A percentile compares a stretch with the other conserved stretches of the same genome.
These are phyloP conservation scores for Lemur catta DNA, from an alignment of 2,797 vertebrate species.

Conservation along the genomic window DNA sequence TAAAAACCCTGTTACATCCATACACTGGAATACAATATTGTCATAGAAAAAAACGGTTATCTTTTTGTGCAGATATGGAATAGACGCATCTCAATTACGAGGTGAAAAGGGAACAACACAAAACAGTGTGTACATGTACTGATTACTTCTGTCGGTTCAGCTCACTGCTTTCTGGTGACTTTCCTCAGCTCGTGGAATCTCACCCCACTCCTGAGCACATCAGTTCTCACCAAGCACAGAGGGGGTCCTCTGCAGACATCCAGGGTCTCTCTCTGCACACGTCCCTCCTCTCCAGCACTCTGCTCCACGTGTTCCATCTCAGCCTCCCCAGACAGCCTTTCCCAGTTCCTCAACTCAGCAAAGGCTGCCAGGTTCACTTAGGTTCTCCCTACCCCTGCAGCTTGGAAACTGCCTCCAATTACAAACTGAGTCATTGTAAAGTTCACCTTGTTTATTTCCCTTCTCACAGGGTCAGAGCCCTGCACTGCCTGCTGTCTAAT, in stretches of 20 bases:
- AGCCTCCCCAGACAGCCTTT: neutral
- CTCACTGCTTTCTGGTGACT: neutral
- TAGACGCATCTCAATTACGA: neutral
- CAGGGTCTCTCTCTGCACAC: neutral
- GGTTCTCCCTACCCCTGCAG: neutral
- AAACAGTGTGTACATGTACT: fast-evolving
- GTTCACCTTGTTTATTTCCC: fast-evolving
- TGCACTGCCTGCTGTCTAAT: neutral
- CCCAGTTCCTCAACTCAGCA: neutral
- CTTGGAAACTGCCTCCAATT: neutral
- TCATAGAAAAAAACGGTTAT: neutral
- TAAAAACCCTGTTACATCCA: neutral
- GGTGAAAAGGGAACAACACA: too few relatives aligned
- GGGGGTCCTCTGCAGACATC: neutral
- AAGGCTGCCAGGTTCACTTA: neutral
- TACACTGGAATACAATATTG: too few relatives aligned
- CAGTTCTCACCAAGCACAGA: neutral
- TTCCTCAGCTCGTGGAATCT: too few relatives aligned
- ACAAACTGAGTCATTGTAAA: too few relatives aligned
- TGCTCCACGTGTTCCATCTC: neutral
- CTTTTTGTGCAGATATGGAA: neutral
- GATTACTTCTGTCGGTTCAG: too few relatives aligned
- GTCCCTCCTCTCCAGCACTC: neutral
- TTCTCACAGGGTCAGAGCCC: neutral
- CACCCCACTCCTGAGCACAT: neutral